A percentile compares a stretch with the other conserved stretches of the same genome.
Conservation (phyloP, 1,140 invertebrate species). For the Drosophila tristis region DNA sequence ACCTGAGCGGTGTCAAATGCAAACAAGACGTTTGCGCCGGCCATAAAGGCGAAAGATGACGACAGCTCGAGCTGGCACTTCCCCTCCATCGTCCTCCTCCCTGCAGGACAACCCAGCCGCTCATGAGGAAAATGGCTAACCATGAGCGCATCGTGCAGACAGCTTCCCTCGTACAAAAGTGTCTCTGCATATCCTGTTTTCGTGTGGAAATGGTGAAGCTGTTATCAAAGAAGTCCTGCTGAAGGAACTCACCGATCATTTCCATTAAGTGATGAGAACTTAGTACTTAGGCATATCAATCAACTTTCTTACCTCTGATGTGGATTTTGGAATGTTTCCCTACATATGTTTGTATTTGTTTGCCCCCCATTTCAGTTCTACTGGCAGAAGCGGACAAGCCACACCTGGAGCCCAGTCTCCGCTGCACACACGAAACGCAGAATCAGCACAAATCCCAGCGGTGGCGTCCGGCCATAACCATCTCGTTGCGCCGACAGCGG, state of each 20-base stretch:
- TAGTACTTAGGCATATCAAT: too few relatives aligned
- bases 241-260: too few relatives aligned
- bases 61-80: constrained; percentile 24
- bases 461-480: constrained; percentile 84
- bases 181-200: too few relatives aligned
- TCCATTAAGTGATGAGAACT: too few relatives aligned
- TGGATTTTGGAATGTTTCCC: too few relatives aligned
- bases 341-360: too few relatives aligned
- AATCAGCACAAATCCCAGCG: constrained; percentile 69
- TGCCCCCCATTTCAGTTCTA: too few relatives aligned
- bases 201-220: too few relatives aligned
- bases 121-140: constrained; percentile 9
- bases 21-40: constrained; percentile 79
- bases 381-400: constrained; percentile 5
- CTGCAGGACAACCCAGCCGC: constrained; percentile 22
- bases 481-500: constrained; percentile 83
- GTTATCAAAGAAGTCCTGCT: too few relatives aligned
- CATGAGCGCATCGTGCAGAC: constrained; percentile 13
- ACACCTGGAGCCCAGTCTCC: constrained; percentile 9
- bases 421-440: constrained; percentile 26
- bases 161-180: too few relatives aligned
- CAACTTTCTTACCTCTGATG: too few relatives aligned
- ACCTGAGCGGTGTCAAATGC: constrained; percentile 76
- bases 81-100: neutral
- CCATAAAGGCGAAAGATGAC: constrained; percentile 67